Percentiles rank a stretch among this genome's conserved stretches.
Conservation (phyloP, 2,113 vertebrate species). For the Dromaius novaehollandiae region DNA sequence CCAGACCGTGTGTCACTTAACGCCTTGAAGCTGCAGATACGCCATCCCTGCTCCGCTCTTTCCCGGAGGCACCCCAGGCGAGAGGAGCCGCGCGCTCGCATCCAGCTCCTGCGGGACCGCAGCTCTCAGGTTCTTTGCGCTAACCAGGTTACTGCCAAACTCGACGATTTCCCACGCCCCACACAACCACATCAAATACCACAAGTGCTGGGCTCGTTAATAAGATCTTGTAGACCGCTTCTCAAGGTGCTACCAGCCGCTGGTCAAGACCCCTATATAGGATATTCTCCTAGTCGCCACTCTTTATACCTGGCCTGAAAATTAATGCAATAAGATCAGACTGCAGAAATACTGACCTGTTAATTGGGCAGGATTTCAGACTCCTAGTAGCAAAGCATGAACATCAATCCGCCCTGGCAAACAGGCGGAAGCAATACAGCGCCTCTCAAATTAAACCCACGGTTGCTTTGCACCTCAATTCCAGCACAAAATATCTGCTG, state of each 20-base stretch:
- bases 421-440: background rate
- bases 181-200: rapidly evolving
- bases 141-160: background rate
- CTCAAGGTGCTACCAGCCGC: background rate
- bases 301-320: background rate
- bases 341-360: background rate
- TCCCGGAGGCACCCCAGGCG: background rate
- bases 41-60: background rate
- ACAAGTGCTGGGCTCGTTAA: background rate
- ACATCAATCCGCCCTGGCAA: background rate
- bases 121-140: background rate
- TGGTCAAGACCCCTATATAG: background rate
- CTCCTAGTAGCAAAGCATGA: background rate
- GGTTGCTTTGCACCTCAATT: background rate
- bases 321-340: background rate
- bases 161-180: background rate
- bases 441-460: background rate
- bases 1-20: rapidly evolving
- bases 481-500: background rate
- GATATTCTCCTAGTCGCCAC: background rate
- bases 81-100: background rate
- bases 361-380: background rate
- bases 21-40: background rate
- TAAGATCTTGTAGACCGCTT: background rate
- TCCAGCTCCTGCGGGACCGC: background rate